phyloP scores from a whole-genome alignment of 2,888 invertebrate genomes.

The Taphrorychus bicolor region DNA sequence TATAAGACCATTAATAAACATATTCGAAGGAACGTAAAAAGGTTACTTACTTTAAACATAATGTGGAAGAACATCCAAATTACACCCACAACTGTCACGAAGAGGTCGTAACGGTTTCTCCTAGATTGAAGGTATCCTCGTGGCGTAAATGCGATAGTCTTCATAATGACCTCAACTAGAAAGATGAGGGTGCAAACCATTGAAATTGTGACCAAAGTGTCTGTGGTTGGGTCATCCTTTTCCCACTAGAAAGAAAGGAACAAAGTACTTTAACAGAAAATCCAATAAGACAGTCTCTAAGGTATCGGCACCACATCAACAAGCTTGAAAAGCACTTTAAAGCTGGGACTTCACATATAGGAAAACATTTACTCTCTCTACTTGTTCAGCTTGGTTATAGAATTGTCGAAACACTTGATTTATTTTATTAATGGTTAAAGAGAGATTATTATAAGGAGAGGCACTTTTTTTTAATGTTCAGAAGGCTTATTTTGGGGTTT shows the following conservation, averaged over 20 bases:
- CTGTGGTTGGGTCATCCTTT: constrained; percentile 79
- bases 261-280: too few species aligned
- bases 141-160: constrained; percentile 97
- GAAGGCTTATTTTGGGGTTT: neutral
- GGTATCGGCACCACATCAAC: too few species aligned
- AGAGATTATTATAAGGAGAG: too few species aligned
- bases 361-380: neutral
- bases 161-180: constrained; percentile 95
- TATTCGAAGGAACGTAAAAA: too few species aligned
- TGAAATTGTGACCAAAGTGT: constrained; percentile 84
- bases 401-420: too few species aligned
- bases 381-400: too few species aligned
- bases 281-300: too few species aligned
- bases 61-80: constrained; percentile 97
- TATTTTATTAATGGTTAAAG: too few species aligned
- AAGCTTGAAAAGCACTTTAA: neutral
- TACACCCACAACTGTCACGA: constrained; percentile 95
- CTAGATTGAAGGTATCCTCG: constrained; percentile 98
- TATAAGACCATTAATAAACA: too few species aligned
- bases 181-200: constrained; percentile 92
- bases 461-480: too few species aligned
- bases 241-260: constrained; percentile 78
- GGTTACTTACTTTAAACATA: constrained; percentile 73
- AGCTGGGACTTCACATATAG: too few species aligned
- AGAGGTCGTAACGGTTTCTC: constrained; percentile 95